Evolutionary conservation across 2,113 vertebrate genomes (phyloP), one percentile per base, ranked within the genome.

Genomic region (Pipra filicauda): DNA sequence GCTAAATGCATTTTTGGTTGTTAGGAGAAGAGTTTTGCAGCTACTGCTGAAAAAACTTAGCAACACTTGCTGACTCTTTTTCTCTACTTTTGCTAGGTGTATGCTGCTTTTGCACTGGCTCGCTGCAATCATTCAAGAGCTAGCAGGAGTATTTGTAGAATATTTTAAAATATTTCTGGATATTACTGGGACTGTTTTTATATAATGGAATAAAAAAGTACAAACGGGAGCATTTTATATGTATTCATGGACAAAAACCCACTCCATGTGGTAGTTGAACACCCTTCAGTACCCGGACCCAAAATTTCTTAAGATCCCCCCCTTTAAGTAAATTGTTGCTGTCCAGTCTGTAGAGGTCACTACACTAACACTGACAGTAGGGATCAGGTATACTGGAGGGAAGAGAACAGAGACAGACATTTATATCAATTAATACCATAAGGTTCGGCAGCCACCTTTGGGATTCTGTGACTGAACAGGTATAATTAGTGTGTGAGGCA

Each of bases 331-430:
- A 58, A 46, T 27, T 55, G 8, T 23, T 87, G 22, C 27, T 78
- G 18, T 64, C 26, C 4, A 5, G 12, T n/a, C 10, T 66, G 12
- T 62, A 65, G 12, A 39, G 20, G 19, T 52, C 31, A 75, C 19
- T 15, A 24, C n/a, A 43, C 15, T 46, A 23, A 43, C 8, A 23
- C 8, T 71, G 37, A 46, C 0, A 4, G 35, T 28, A 54, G 52
- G 21, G 55, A 8, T 72, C 59, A 48, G 10, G 6, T n/a, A 4
- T 33, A 19, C 6, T n/a, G 35, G 1, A 0, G 39, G 14, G 9
- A 59, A 61, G 17, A 74, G 39, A 57, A 41, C 35, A 76, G 26
- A 49, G 17, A 24, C 37, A 62, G 75, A n/a, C 12, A 24, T 44
- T 95, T 46, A 22, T 51, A 61, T 41, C 51, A 55, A 52, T 59